Conservation (phyloP, 23 tunicate species). For the Oikopleura albicans region DNA sequence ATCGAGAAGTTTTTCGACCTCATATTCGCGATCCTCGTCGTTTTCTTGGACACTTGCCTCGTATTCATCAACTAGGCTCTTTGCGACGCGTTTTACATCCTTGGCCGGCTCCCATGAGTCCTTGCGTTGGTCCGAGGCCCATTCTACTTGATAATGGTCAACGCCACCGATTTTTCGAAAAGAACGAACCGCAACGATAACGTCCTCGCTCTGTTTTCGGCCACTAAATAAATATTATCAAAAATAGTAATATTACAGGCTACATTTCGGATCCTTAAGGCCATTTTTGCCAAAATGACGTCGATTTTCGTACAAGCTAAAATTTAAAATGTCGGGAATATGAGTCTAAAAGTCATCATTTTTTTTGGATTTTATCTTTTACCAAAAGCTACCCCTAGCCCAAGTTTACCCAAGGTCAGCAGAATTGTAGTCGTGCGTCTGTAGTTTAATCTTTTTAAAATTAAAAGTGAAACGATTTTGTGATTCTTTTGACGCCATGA, state of each 20-base stretch:
- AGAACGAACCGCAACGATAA: not conserved
- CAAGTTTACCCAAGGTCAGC: too few species aligned
- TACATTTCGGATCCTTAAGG: too few species aligned
- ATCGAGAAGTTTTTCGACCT: not conserved
- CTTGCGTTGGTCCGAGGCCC: not conserved
- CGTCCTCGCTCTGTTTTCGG: not conserved
- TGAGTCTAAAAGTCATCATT: too few species aligned
- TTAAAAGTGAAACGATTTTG: too few species aligned
- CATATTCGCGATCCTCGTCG: not conserved
- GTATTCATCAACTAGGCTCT: not conserved
- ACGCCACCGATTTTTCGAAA: not conserved
- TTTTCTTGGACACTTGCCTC: not conserved
- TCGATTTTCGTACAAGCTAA: too few species aligned
- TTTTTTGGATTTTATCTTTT: too few species aligned
- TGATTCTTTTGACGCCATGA: too few species aligned
- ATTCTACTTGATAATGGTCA: slow-evolving; percentile 6
- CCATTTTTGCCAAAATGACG: too few species aligned
- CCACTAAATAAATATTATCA: not conserved
- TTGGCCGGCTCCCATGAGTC: slow-evolving; percentile 12
- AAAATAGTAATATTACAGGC: not conserved
- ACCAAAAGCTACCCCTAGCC: too few species aligned
- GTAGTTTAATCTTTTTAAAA: too few species aligned
- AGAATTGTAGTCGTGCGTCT: too few species aligned
- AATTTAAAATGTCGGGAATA: too few species aligned
- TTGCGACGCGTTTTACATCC: not conserved